Base-by-base conservation (phyloP, 1,140 invertebrate genomes). In the Drosophila athabasca region DNA sequence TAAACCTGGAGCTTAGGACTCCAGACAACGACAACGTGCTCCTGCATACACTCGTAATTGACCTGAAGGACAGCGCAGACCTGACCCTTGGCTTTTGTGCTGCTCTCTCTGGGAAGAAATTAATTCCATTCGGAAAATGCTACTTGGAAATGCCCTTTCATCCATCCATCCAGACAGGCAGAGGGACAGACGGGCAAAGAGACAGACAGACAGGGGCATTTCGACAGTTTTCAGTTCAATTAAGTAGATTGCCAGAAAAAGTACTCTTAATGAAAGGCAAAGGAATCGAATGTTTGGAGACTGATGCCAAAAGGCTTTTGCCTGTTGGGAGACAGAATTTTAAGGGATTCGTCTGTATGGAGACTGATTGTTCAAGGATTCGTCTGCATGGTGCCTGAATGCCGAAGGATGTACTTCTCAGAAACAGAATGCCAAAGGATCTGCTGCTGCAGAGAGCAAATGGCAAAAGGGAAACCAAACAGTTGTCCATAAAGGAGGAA, bases 211-310 rank as follows among this genome's bases (percentile, higher is more conserved):
- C 49, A 62, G 67, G 39, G 15, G 17, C 48, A 39, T 58, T 39
- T n/a, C 39, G 29, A 41, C 72, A 76, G 65, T 66, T 83, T 75
- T 60, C 58, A 75, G 58, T 74, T 83, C 75, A 82, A 82, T 79
- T 74, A 39, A 39, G 35, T 13, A 78, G 58, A 76, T 54, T 60
- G 58, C 67, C 57, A 55, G 45, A 24, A 22, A 45, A 53, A 11
- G 35, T 8, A 53, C 17, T 46, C 22, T 46, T 43, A 74, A 62
- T 74, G 70, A 59, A 74, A 74, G 71, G 70, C 11, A 51, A 75
- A 45, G 62, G 31, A 11, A 35, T 35, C 31, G 31, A 35, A 35
- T 35, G 9, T 11, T 35, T 35, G 31, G 35, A 39, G 0, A 13
- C 1, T 39, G 35, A 13, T 39, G 35, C 35, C 35, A 39, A 13